Conservation (phyloP, 2,797 vertebrate species). For the Sternarchorhynchus goeldii region DNA sequence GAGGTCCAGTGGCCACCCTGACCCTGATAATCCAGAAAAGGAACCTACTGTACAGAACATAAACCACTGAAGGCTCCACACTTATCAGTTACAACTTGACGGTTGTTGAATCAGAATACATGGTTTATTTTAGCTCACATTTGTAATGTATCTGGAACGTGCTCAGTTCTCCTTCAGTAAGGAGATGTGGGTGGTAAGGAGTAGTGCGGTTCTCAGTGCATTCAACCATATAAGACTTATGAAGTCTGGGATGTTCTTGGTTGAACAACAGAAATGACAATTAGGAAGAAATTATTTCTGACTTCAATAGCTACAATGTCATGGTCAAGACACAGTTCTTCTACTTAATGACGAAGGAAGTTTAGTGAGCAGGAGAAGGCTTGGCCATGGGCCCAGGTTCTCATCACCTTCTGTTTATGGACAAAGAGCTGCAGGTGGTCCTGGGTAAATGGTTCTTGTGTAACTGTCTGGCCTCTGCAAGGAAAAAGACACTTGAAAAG, state of each 20-base stretch:
- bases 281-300: background rate
- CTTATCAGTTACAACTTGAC: slow-evolving; percentile 1
- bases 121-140: slow-evolving; percentile 18
- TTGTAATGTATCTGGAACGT: background rate
- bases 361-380: background rate
- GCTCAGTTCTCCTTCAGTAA: background rate
- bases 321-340: background rate
- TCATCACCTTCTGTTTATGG: slow-evolving; percentile 39
- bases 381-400: slow-evolving; percentile 6
- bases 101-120: slow-evolving; percentile 1
- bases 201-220: background rate
- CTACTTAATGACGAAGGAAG: slow-evolving; percentile 18
- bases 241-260: background rate
- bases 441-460: slow-evolving; percentile 35
- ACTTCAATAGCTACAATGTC: slow-evolving; percentile 1
- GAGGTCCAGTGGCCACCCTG: slow-evolving; percentile 49
- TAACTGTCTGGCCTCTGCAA: slow-evolving; percentile 37
- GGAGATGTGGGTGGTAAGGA: background rate
- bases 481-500: slow-evolving; percentile 38
- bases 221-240: background rate
- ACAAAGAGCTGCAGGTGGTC: slow-evolving; percentile 25
- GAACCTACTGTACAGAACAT: slow-evolving; percentile 17
- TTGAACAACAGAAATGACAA: slow-evolving; percentile 9
- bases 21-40: slow-evolving; percentile 31
- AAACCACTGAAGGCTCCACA: slow-evolving; percentile 6